Percentiles rank a stretch among this genome's conserved stretches.
phyloP scores from a whole-genome alignment of 2,888 invertebrate genomes.

The Nemurella pictetii region DNA sequence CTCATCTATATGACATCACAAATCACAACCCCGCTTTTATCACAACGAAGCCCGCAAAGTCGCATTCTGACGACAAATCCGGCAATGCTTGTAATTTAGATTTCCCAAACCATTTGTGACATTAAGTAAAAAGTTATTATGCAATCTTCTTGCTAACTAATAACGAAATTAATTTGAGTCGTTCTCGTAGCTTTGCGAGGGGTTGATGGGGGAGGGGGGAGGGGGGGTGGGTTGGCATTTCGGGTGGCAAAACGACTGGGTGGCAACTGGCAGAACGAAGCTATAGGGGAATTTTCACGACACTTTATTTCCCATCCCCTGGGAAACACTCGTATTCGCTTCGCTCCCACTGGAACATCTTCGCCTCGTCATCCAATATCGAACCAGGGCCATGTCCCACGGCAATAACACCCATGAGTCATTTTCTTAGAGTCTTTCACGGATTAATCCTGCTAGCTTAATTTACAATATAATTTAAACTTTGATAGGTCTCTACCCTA shows the following conservation, averaged over 20 bases:
- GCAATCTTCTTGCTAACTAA: slow-evolving; percentile 26
- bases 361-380: background rate
- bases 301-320: background rate
- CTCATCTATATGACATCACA: background rate
- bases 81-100: slow-evolving; percentile 15
- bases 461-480: background rate
- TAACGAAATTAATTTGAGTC: slow-evolving; percentile 30
- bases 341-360: background rate
- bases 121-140: slow-evolving; percentile 31
- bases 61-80: background rate
- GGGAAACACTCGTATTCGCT: background rate
- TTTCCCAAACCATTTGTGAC: slow-evolving; percentile 24
- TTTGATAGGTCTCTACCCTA: background rate
- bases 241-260: too few relatives aligned
- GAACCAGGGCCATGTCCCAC: background rate
- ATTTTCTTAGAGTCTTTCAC: background rate
- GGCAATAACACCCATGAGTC: background rate
- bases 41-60: background rate
- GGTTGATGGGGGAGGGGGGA: background rate
- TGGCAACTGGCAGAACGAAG: background rate
- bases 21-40: background rate
- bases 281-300: background rate
- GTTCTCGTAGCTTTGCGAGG: slow-evolving; percentile 3
- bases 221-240: background rate
- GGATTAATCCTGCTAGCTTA: background rate